phyloP scores from a whole-genome alignment of 2,113 vertebrate genomes.

The Himantopus leucocephalus region DNA sequence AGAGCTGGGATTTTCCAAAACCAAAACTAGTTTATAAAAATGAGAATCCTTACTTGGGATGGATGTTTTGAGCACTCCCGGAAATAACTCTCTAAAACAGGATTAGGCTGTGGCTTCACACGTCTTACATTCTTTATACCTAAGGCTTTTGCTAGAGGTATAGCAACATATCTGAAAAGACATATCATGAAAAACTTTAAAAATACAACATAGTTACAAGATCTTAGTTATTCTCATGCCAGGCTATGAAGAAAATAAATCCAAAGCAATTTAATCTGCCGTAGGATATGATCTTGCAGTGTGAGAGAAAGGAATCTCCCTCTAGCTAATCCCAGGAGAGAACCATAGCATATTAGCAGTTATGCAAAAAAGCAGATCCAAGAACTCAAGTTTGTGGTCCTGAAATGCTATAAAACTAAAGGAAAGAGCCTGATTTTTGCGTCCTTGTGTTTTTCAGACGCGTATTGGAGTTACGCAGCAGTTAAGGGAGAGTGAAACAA shows the following conservation, averaged over 20 bases:
- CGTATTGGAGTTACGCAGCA: neutral
- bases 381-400: neutral
- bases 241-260: neutral
- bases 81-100: slow-evolving; percentile 84
- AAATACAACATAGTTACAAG: neutral
- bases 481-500: neutral
- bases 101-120: slow-evolving; percentile 74
- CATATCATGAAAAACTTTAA: neutral
- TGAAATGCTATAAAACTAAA: neutral
- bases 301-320: neutral
- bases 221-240: neutral
- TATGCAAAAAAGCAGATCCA: neutral
- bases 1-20: slow-evolving; percentile 11
- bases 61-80: slow-evolving; percentile 75
- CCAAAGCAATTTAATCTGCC: neutral
- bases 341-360: neutral
- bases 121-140: slow-evolving; percentile 78
- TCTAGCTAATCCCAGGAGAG: neutral
- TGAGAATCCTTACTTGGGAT: slow-evolving; percentile 78
- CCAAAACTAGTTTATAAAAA: neutral
- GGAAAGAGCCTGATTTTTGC: neutral
- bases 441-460: neutral
- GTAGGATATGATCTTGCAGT: neutral
- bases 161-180: slow-evolving; percentile 82
- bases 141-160: slow-evolving; percentile 77